Percentiles rank a stretch among this genome's conserved stretches.
These are phyloP conservation scores for Oncorhynchus masou DNA, from an alignment of 2,113 vertebrate species.

Conservation along the genomic window DNA sequence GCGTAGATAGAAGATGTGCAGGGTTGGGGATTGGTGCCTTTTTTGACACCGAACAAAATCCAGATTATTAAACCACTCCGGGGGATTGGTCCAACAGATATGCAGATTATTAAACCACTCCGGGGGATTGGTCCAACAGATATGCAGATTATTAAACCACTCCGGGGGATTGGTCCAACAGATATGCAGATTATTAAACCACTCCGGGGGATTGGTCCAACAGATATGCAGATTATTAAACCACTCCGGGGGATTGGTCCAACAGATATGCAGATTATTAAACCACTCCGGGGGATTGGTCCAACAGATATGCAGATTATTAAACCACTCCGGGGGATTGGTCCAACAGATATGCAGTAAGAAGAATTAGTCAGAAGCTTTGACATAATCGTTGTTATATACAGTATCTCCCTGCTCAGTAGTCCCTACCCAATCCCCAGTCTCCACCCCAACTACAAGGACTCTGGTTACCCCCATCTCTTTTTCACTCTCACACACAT, in stretches of 20 bases:
- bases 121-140: neutral
- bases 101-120: neutral
- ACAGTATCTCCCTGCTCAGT: too few relatives aligned
- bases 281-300: neutral
- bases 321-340: neutral
- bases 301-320: neutral
- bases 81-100: neutral
- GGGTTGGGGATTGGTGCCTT: neutral
- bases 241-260: neutral
- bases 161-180: neutral
- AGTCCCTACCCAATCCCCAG: too few relatives aligned
- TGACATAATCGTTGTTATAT: neutral
- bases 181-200: neutral
- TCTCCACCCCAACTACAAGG: too few relatives aligned
- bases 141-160: neutral
- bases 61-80: neutral
- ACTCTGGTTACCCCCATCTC: too few relatives aligned
- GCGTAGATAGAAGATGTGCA: neutral
- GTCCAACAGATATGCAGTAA: neutral
- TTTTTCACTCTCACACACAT: too few relatives aligned
- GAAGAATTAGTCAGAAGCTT: neutral
- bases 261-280: neutral
- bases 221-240: neutral
- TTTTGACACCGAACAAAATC: neutral
- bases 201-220: neutral